These are phyloP conservation scores for Noturus placidus DNA, from an alignment of 2,113 vertebrate species.

Conservation along the genomic window DNA sequence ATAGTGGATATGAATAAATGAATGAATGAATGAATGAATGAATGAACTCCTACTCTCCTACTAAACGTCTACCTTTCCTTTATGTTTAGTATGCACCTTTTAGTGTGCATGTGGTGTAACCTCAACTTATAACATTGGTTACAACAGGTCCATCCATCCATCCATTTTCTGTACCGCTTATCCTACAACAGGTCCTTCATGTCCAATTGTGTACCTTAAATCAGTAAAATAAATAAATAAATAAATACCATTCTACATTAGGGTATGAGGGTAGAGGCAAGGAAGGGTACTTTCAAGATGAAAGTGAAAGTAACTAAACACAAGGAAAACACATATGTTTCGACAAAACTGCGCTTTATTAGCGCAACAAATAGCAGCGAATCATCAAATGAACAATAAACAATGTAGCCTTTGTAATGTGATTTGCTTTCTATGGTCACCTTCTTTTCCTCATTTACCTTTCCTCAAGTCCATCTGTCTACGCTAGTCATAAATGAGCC, in stretches of 20 bases:
- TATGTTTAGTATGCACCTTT: background rate
- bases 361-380: background rate
- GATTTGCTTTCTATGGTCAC: background rate
- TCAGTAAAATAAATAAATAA: no score
- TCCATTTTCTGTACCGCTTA: no score
- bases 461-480: background rate
- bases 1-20: background rate
- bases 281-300: background rate
- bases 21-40: conserved; percentile 1
- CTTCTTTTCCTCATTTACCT: no score
- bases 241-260: background rate
- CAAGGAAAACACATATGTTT: background rate
- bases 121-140: background rate
- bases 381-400: background rate
- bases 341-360: background rate
- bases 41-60: background rate
- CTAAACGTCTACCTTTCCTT: background rate
- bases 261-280: background rate
- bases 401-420: background rate
- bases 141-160: background rate
- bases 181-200: background rate
- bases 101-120: background rate
- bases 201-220: background rate
- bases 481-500: background rate
- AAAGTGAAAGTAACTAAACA: conserved; percentile 54